Base-by-base conservation (phyloP, 2,888 invertebrate species). In the Cantharis nigra region DNA sequence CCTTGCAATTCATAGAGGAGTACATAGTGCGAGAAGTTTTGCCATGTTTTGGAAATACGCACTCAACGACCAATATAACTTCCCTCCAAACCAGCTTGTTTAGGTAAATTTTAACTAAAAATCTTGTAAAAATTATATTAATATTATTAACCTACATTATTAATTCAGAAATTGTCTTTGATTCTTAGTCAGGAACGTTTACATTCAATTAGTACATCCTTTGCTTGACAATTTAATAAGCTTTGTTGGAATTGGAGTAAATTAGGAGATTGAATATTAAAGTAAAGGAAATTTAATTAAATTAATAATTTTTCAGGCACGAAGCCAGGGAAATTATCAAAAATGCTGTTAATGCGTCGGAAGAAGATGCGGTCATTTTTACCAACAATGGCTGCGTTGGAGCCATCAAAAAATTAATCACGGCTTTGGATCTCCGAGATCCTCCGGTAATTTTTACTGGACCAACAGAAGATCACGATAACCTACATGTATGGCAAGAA, bases 51-150 rank as follows among this genome's bases (percentile, higher is more conserved):
- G 97, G 96, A 14, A 96, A 96, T 83, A 87, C 94, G 5, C 93
- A 94, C 85, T 92, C 96, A 1, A 96, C 96, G 5, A 93, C 95
- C 33, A 94, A 95, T 62, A 93, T 96, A 82, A 96, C 96, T 16
- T 96, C 97, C 18, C 91, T 96, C 72, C 97, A 97, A 89, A 95
- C 96, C 72, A 95, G 96, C 74, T 90, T 96, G 79, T 97, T 94
- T 90, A 93, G 96, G 94, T 96, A 90, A 89, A 86, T 62, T 14
- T 9, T 33, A 14, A 65, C 2, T 9, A 2, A 11, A 49, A 18
- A 11, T 18, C 26, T n/a, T 23, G 13, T 13, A n/a, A 70, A 70
- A 70, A 3, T 18, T 64, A 18, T 9, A 64, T 16, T 23, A 3
- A 5, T 20, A 20, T 20, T 20, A 20, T 20, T 64, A 64, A 64